A percentile compares a stretch with the other conserved stretches of the same genome.
phyloP scores from a whole-genome alignment of 2,888 invertebrate species.

The Diloba caeruleocephala region DNA sequence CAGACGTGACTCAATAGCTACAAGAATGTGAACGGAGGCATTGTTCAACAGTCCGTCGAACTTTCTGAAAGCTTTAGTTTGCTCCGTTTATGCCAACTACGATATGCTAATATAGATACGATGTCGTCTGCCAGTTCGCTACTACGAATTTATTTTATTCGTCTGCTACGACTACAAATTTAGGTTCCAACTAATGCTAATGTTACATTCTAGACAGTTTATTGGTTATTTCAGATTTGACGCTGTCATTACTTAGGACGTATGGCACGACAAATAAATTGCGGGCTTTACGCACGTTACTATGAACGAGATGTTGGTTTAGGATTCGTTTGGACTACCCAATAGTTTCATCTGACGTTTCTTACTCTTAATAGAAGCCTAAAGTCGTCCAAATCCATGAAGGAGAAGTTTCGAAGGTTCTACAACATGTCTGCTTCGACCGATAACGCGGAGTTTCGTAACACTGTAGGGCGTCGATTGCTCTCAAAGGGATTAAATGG shows the following conservation, averaged over 20 bases:
- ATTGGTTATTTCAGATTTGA: conserved; percentile 66
- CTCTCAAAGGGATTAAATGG: conserved; percentile 84
- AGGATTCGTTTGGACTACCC: conserved; percentile 58
- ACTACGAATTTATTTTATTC: conserved; percentile 77
- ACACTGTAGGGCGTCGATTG: conserved; percentile 75
- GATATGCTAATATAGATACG: conserved; percentile 81
- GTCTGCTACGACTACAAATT: conserved; percentile 69
- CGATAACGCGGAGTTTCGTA: conserved; percentile 77
- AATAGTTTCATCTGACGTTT: conserved; percentile 64
- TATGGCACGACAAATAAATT: conserved; percentile 48
- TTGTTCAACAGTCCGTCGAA: conserved; percentile 79
- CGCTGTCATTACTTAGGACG: conserved; percentile 49
- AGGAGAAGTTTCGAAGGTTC: conserved; percentile 43
- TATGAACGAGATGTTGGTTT: conserved; percentile 65
- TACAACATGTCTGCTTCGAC: conserved; percentile 63
- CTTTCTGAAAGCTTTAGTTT: conserved; percentile 72
- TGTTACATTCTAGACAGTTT: conserved; percentile 70
- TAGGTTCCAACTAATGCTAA: conserved; percentile 70
- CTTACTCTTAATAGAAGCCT: conserved; percentile 31
- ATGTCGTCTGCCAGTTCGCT: conserved; percentile 71
- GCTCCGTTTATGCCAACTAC: conserved; percentile 66
- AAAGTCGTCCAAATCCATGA: conserved; percentile 54
- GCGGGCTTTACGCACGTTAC: conserved; percentile 34
- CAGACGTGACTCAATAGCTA: conserved; percentile 71
- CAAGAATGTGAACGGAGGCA: conserved; percentile 69